Base-by-base conservation (phyloP, 2,113 vertebrate genomes). In the Thymallus thymallus region DNA sequence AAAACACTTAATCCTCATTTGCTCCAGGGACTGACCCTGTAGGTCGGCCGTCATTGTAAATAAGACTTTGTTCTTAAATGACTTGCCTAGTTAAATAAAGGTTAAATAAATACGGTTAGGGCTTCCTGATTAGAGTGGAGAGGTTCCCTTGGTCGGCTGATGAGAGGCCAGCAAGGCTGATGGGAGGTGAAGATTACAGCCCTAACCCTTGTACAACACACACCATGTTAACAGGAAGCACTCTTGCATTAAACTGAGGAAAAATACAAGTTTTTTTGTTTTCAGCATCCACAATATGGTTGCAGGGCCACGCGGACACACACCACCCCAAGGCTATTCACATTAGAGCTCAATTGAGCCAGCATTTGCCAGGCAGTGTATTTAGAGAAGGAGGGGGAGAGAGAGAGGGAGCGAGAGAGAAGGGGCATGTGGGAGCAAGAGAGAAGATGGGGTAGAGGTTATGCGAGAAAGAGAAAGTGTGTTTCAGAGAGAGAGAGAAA, bases 401-500 rank as follows among this genome's bases (percentile, higher is more conserved):
- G 9, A 45, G 23, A 26, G 6, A 22, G 10, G 4, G 60, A 20
- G 35, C 1, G n/a, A 26, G 16, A 13, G 60, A 12, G 20, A 41
- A 2, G 20, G 10, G 41, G 0, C 0, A 22, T 4, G 20, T 6
- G 1, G 5, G 65, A n/a, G 65, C n/a, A 5, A 20, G 65, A 35
- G 20, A 41, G 29, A 67, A 70, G 12, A 7, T n/a, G 16, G 20
- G 55, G 5, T 46, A 71, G 46, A 23, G 10, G 5, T 51, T 68
- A 76, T 46, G 16, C 16, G 61, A 6, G 22, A 69, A 29, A 74
- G 73, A 5, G 35, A 16, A 68, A 80, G 5, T 75, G 41, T 18
- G 55, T 18, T 16, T 56, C 14, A 60, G 58, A 22, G n/a, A 60
- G 18, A 29, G 66, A 14, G 61, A 75, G 56, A 68, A 20, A 13